Base-by-base conservation (phyloP, 2,113 vertebrate genomes). In the Rhinoptilus africanus region DNA sequence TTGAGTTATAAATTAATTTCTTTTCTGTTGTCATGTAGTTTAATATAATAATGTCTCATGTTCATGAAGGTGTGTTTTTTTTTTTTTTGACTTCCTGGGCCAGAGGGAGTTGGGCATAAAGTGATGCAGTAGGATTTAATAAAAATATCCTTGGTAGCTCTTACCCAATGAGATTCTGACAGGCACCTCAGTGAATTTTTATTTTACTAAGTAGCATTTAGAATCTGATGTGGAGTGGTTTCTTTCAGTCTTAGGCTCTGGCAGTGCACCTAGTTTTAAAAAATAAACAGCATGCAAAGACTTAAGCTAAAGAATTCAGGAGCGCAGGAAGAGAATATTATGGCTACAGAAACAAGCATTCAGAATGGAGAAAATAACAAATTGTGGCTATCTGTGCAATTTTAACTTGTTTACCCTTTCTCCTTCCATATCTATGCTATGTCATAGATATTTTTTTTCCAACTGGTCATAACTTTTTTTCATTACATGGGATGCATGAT, bases 341-440 rank as follows among this genome's bases (percentile, higher is more conserved):
- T 23, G 10, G 34, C 21, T 78, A 30, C 35, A 64, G 48, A 69
- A 85, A 10, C 30, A 79, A 71, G 30, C 22, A 73, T 30, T 39
- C 1, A 1, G 34, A 91, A 72, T 0, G 1, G 39, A 57, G 21
- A 39, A 89, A 45, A 39, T 15, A 16, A 0, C 13, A 68, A 54
- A 11, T 60, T 85, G n/a, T 64, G 43, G 9, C 34, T 74, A 50
- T 16, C 32, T 71, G 39, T 81, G 54, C 14, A 56, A 6, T 59
- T 91, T n/a, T 57, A 74, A 54, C 14, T 67, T 16, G 22, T 72
- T 73, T 59, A 35, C 8, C 8, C 9, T 32, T 67, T 77, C 20
- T 77, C 21, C 4, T 81, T 77, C 43, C 20, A 5, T 47, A 23
- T 67, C 8, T 63, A 30, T 76, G 32, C 22, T 83, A 5, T 84